These are phyloP conservation scores for Sebastolobus altivelis DNA, from an alignment of 2,797 vertebrate species.

Conservation along the genomic window DNA sequence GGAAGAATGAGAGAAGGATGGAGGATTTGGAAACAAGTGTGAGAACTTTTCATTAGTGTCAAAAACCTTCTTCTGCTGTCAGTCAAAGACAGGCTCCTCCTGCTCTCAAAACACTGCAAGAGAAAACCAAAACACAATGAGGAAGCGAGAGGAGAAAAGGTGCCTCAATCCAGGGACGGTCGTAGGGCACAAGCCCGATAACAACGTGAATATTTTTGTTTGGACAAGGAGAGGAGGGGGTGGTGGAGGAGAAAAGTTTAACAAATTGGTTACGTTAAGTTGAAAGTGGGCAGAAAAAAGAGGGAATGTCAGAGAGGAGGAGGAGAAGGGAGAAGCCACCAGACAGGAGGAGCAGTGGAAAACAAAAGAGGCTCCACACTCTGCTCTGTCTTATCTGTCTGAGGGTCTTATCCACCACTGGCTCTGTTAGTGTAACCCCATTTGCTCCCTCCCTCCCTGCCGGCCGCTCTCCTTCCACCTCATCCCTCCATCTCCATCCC, in stretches of 20 bases:
- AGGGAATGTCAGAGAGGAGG: conserved; percentile 47
- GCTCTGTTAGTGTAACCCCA: conserved; percentile 89
- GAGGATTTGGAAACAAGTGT: neutral
- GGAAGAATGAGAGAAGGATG: neutral
- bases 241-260: conserved; percentile 11
- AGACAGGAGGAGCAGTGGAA: conserved; percentile 84
- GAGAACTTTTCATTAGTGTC: neutral
- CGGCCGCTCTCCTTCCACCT: conserved; percentile 68
- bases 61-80: conserved; percentile 38
- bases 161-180: conserved; percentile 57
- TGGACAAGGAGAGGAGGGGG: conserved; percentile 55
- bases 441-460: conserved; percentile 63
- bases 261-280: conserved; percentile 34
- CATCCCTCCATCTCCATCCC: conserved; percentile 71
- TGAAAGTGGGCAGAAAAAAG: conserved; percentile 30
- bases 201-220: conserved; percentile 74
- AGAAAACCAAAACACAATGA: conserved; percentile 64
- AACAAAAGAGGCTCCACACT: conserved; percentile 87
- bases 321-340: conserved; percentile 72
- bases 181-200: conserved; percentile 60
- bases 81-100: conserved; percentile 26
- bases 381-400: conserved; percentile 85
- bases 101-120: conserved; percentile 28
- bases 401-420: conserved; percentile 84
- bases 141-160: conserved; percentile 69